Conservation (phyloP, 2,888 invertebrate species). For the Pasiphila rectangulata region DNA sequence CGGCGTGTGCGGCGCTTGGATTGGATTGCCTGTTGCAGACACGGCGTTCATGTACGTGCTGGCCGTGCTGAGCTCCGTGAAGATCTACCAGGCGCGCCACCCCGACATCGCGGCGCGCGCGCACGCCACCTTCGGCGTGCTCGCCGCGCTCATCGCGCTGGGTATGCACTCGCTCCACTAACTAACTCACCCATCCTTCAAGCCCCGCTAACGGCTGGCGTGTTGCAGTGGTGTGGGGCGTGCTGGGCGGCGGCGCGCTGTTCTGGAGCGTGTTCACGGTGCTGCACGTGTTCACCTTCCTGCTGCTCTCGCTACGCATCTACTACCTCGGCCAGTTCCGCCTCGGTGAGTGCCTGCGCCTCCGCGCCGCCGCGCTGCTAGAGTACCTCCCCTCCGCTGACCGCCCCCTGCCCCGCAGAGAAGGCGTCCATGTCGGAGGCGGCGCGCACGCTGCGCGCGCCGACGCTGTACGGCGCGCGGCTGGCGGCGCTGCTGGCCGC, state of each 20-base stretch:
- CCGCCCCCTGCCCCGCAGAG: background rate
- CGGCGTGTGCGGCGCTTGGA: background rate
- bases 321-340: conserved; percentile 90
- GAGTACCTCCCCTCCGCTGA: conserved; percentile 47
- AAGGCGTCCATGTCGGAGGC: conserved; percentile 47
- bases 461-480: conserved; percentile 75
- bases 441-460: conserved; percentile 46
- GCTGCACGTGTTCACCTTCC: conserved; percentile 84
- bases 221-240: conserved; percentile 84
- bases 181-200: too few species aligned
- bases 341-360: conserved; percentile 68
- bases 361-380: conserved; percentile 44
- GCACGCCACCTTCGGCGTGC: conserved; percentile 88
- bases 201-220: too few species aligned
- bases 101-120: conserved; percentile 94
- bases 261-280: conserved; percentile 90
- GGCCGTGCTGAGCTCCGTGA: conserved; percentile 91
- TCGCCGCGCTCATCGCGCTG: conserved; percentile 87
- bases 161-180: too few species aligned
- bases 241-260: conserved; percentile 82
- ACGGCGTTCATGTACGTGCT: conserved; percentile 97
- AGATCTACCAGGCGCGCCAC: conserved; percentile 93
- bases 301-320: conserved; percentile 86
- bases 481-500: conserved; percentile 82
- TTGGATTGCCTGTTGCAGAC: conserved; percentile 78